phyloP scores from a whole-genome alignment of 2,888 invertebrate species.

The Cremastinae sp. region DNA sequence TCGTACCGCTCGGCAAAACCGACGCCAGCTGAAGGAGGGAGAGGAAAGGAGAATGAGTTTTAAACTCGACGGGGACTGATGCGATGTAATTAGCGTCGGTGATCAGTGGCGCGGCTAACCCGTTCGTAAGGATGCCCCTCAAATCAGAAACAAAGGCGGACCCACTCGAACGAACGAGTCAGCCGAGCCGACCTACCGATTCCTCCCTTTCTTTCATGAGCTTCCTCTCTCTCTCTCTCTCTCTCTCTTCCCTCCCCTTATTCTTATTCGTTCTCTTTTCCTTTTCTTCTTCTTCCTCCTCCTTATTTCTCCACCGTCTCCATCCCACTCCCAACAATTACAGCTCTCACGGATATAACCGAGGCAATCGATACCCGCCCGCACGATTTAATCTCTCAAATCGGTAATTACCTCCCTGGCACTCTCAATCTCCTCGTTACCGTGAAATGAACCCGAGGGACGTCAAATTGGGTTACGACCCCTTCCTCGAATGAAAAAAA shows the following conservation, averaged over 20 bases:
- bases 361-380: slow-evolving; percentile 74
- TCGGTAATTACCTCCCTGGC: slow-evolving; percentile 76
- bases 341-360: slow-evolving; percentile 64
- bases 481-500: slow-evolving; percentile 1
- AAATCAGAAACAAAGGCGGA: slow-evolving; percentile 77
- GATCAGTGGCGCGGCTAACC: slow-evolving; percentile 79
- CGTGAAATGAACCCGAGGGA: slow-evolving; percentile 61
- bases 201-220: slow-evolving; percentile 48
- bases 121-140: slow-evolving; percentile 79
- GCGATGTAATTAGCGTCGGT: slow-evolving; percentile 79
- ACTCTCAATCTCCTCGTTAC: slow-evolving; percentile 40
- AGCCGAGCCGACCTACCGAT: slow-evolving; percentile 54
- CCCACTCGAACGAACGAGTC: slow-evolving; percentile 61
- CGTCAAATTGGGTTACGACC: slow-evolving; percentile 71
- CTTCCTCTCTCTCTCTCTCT: slow-evolving; percentile 43
- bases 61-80: slow-evolving; percentile 77
- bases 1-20: slow-evolving; percentile 71
- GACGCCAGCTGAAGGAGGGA: slow-evolving; percentile 17
- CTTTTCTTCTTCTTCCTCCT: not conserved
- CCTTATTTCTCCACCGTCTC: slow-evolving; percentile 33
- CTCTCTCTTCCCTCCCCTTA: not conserved
- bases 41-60: slow-evolving; percentile 75
- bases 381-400: slow-evolving; percentile 78
- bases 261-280: slow-evolving; percentile 26
- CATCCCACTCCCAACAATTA: slow-evolving; percentile 70